Evolutionary conservation across 1,140 invertebrate genomes (phyloP), one percentile per base, ranked within the genome.

Genomic region (Neuroterus valhalla): DNA sequence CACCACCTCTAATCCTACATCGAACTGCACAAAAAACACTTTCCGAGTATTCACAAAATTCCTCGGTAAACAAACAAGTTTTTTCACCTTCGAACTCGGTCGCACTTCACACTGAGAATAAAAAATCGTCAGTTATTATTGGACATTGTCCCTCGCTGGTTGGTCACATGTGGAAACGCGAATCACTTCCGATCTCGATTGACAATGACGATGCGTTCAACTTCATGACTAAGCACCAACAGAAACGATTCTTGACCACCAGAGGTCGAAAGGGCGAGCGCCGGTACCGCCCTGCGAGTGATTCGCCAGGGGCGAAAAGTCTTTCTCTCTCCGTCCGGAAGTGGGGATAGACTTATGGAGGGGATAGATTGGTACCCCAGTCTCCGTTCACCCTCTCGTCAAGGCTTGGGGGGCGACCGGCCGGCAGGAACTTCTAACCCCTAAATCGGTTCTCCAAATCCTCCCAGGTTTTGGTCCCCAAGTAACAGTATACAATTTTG

Each of bases 201-300:
- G 4, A 26, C 19, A 50, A 46, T 26, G 66, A 55, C 43, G 55
- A 67, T 74, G 68, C 70, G 70, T 69, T 42, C 52, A 46, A 62
- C n/a, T 62, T 45, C 66, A 68, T 46, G 19, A 48, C 52, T 70
- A 43, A 67, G 62, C 73, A 70, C 15, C 26, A 70, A 76, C 72
- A 68, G 77, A 72, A 77, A 72, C 76, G 74, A 46, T 77, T 66
- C 74, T 74, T 75, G 79, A 82, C 77, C 80, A 76, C 68, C 80
- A 75, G 80, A 86, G 84, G 84, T 86, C 83, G 85, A 83, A 86
- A 86, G 85, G 85, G 84, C 83, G 82, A 21, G 19, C 19, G 14
- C 83, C 81, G 85, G 81, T 84, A 80, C 85, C 84, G 84, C 84
- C 85, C 84, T 84, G 78, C 77, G 78, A 73, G 72, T 70, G 79